Conservation (phyloP, 2,113 vertebrate genomes). For the Syngnathoides biaculeatus region DNA sequence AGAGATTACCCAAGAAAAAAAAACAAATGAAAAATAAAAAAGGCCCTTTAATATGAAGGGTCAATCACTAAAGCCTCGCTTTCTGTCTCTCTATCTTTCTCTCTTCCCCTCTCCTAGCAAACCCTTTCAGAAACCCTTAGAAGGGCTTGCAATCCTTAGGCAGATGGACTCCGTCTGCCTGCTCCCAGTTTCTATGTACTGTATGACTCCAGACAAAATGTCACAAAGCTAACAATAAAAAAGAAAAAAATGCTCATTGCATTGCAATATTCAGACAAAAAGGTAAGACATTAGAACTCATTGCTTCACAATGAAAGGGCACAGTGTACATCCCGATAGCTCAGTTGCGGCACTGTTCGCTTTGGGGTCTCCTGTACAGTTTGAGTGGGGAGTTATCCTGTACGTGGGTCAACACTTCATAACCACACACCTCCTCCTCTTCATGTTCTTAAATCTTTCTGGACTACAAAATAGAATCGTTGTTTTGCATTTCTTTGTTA, state of each 20-base stretch:
- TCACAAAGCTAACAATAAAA: slow-evolving; percentile 67
- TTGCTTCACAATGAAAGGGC: slow-evolving; percentile 70
- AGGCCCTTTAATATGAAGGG: slow-evolving; percentile 76
- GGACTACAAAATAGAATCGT: slow-evolving; percentile 65
- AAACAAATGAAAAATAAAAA: slow-evolving; percentile 20
- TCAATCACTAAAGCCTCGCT: slow-evolving; percentile 46
- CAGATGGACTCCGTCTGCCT: slow-evolving; percentile 60
- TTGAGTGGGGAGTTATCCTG: slow-evolving; percentile 4
- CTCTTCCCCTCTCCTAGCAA: too few relatives aligned
- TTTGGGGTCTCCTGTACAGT: slow-evolving; percentile 18
- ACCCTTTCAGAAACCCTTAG: slow-evolving; percentile 10
- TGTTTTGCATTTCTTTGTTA: slow-evolving; percentile 44
- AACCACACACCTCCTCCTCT: slow-evolving; percentile 16
- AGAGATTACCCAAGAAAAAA: slow-evolving; percentile 53
- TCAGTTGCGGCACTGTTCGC: slow-evolving; percentile 28
- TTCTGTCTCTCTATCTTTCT: slow-evolving; percentile 13
- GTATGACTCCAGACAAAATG: slow-evolving; percentile 61
- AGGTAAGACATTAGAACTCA: slow-evolving; percentile 74
- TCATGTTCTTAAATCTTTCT: slow-evolving; percentile 42
- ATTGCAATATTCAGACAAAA: slow-evolving; percentile 73
- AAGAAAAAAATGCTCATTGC: slow-evolving; percentile 68
- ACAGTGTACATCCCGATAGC: slow-evolving; percentile 55
- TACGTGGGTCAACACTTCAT: slow-evolving; percentile 13
- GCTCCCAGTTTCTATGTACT: slow-evolving; percentile 50
- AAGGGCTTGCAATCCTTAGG: slow-evolving; percentile 44